Base-by-base conservation (phyloP, 2,888 invertebrate genomes). In the Andricus quercusramuli region DNA sequence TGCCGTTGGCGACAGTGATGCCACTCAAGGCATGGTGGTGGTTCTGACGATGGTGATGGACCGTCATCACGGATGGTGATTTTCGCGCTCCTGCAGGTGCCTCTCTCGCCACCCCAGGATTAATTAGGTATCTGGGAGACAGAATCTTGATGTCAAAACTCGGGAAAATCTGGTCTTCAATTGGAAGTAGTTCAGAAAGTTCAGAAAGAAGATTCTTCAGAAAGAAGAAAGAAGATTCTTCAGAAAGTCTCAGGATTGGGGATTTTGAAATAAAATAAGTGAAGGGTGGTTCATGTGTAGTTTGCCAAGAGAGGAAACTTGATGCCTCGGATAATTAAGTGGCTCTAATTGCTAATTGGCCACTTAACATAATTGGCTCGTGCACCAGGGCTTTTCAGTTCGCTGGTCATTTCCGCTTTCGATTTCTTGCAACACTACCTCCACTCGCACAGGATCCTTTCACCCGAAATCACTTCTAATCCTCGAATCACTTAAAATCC, bases 21-120 rank as follows among this genome's bases (percentile, higher is more conserved):
- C 92, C 92, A 86, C 90, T 92, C 78, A 91, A 89, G 83, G 92
- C 92, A 84, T 91, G 91, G 90, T 93, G 92, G 90, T 92, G 92
- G 87, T 90, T 91, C 85, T 91, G 91, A 80, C 91, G 92, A 65
- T 87, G 88, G 74, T 89, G 87, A 81, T 86, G 88, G 90, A 93
- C 92, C 92, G 92, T 93, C 92, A 93, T 93, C 88, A 91, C 92
- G 89, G 88, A 85, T 82, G 89, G 86, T 87, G 88, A 86, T 87
- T 86, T 89, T 86, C 90, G 89, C 88, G 90, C 90, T 88, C 91
- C 91, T 84, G 91, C 85, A 85, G 89, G 90, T 88, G 90, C 89
- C 89, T 90, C 91, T 86, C 88, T 89, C 88, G 90, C 91, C 90
- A 90, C 90, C 89, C 91, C 91, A 90, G 91, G 90, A 91, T 90